Evolutionary conservation across 2,888 invertebrate species (phyloP).

Genomic region (Galeopsomyia nigrocyanea): DNA sequence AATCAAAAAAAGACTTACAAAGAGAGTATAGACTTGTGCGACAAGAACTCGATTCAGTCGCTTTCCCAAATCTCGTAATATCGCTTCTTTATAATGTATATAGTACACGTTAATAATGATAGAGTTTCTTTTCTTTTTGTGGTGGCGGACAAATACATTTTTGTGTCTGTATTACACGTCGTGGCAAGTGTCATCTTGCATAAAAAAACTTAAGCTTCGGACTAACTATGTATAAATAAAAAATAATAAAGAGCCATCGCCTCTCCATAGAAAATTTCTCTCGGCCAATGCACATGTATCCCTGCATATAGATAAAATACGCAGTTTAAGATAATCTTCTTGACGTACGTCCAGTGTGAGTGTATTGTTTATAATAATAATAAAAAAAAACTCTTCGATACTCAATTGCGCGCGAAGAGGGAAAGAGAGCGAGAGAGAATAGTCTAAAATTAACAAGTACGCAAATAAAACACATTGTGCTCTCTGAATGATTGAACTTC

Average conservation of each 20-base stretch:
- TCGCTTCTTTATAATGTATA: neutral
- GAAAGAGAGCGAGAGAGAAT: too few species aligned
- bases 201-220: conserved; percentile 5
- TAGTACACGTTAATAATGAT: neutral
- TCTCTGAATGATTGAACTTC: too few species aligned
- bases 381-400: neutral
- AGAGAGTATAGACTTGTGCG: conserved; percentile 6
- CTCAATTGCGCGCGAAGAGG: too few species aligned
- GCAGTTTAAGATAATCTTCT: too few species aligned
- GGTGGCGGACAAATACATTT: neutral
- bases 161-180: conserved; percentile 3
- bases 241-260: conserved; percentile 24
- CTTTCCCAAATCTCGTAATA: conserved; percentile 6
- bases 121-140: neutral
- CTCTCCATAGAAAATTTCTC: conserved; percentile 24
- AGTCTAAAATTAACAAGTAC: too few species aligned
- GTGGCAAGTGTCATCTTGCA: neutral
- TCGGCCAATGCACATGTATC: too few species aligned
- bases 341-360: too few species aligned
- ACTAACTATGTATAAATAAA: neutral
- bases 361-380: neutral
- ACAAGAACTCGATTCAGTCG: conserved; percentile 27
- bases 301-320: too few species aligned
- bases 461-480: too few species aligned
- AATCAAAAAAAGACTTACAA: conserved; percentile 21